phyloP scores from a whole-genome alignment of 2,888 invertebrate genomes.

The Patella ulyssiponensis region DNA sequence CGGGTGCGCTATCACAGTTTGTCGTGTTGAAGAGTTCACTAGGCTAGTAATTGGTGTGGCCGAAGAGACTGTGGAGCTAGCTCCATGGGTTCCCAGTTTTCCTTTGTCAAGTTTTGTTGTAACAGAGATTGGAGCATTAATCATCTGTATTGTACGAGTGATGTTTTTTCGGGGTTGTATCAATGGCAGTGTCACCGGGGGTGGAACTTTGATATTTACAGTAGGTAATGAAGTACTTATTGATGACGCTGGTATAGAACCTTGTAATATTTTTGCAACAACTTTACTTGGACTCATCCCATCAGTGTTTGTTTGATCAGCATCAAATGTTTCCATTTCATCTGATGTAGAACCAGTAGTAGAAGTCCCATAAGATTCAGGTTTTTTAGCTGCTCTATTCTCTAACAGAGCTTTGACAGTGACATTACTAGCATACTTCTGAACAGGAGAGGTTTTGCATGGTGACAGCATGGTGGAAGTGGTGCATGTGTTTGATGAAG shows the following conservation, averaged over 20 bases:
- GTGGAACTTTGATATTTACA: conserved; percentile 64
- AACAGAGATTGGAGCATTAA: conserved; percentile 65
- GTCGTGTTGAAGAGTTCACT: conserved; percentile 15
- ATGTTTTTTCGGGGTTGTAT: conserved; percentile 58
- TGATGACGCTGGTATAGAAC: conserved; percentile 53
- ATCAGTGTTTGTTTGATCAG: not conserved
- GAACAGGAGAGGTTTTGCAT: conserved; percentile 20
- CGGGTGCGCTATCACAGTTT: conserved; percentile 5
- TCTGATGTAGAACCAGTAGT: not conserved
- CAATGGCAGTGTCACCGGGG: conserved; percentile 58
- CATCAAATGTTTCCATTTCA: not conserved
- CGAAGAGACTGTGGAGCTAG: conserved; percentile 4
- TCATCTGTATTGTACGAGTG: conserved; percentile 64
- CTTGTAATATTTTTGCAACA: conserved; percentile 4
- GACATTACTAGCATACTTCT: conserved; percentile 63
- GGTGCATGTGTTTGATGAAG: not conserved
- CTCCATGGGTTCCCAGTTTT: conserved; percentile 29
- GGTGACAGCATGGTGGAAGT: not conserved
- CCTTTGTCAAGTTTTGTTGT: conserved; percentile 40
- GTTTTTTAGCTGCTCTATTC: conserved; percentile 47
- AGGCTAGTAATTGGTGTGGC: conserved; percentile 11
- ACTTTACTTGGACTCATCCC: not conserved
- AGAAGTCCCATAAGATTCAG: conserved; percentile 24
- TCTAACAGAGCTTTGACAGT: conserved; percentile 67
- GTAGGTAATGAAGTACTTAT: conserved; percentile 63